Percentiles rank a stretch among this genome's conserved stretches.
These are phyloP conservation scores for Himalopsyche anomala DNA, from an alignment of 2,888 invertebrate genomes.

Conservation along the genomic window DNA sequence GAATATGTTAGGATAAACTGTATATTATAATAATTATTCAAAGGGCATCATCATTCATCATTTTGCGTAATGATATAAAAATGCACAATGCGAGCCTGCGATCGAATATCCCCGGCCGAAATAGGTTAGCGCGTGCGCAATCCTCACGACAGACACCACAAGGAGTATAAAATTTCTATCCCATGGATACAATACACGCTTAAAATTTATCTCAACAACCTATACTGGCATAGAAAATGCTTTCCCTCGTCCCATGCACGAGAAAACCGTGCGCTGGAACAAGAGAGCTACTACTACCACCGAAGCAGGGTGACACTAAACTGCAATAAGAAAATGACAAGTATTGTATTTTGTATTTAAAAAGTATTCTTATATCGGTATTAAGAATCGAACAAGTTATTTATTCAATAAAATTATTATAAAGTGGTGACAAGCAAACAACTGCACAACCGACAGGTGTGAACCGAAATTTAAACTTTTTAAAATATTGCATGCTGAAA, in stretches of 20 bases:
- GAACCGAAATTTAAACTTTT: too few relatives aligned
- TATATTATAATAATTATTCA: too few relatives aligned
- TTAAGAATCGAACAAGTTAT: too few relatives aligned
- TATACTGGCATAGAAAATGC: constrained; percentile 31
- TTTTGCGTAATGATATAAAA: background rate
- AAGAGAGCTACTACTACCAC: background rate
- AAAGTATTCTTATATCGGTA: too few relatives aligned
- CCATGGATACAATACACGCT: constrained; percentile 40
- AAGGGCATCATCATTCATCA: background rate
- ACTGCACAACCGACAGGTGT: too few relatives aligned
- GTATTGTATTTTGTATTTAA: too few relatives aligned
- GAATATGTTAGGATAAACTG: too few relatives aligned
- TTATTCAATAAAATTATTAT: too few relatives aligned
- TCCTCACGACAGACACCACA: constrained; percentile 13
- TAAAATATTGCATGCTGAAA: too few relatives aligned
- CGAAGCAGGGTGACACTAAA: too few relatives aligned
- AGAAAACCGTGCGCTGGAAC: background rate
- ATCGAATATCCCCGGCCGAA: constrained; percentile 36
- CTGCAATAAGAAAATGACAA: too few relatives aligned
- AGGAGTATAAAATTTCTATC: constrained; percentile 23
- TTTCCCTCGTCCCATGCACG: constrained; percentile 3
- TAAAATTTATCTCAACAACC: constrained; percentile 32
- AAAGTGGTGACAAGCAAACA: too few relatives aligned
- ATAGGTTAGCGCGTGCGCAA: constrained; percentile 29
- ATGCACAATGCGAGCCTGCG: constrained; percentile 36